These are phyloP conservation scores for Sinocyclocheilus anshuiensis DNA, from an alignment of 2,113 vertebrate genomes.

Conservation along the genomic window DNA sequence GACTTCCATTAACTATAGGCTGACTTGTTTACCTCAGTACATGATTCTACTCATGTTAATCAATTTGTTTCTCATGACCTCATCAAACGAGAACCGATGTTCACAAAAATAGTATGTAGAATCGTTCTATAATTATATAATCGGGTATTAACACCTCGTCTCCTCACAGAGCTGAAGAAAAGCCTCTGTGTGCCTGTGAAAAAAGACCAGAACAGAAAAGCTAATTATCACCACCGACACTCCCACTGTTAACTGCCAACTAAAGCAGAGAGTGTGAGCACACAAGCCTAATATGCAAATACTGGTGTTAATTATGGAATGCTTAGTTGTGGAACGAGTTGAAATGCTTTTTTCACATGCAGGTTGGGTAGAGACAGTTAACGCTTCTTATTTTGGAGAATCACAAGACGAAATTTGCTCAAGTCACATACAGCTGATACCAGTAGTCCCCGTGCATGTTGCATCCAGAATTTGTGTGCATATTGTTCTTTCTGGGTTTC, in stretches of 20 bases:
- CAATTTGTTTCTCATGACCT: constrained; percentile 20
- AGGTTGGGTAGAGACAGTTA: not conserved
- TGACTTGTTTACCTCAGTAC: not conserved
- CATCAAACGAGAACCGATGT: not conserved
- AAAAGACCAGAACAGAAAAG: constrained; percentile 41
- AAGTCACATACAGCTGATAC: not conserved
- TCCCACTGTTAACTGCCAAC: constrained; percentile 43
- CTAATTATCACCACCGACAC: constrained; percentile 44
- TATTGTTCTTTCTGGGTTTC: not conserved
- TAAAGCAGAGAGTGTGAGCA: constrained; percentile 64
- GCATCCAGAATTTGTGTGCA: not conserved
- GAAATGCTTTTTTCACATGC: constrained; percentile 55
- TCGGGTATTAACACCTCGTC: not conserved
- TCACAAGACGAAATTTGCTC: not conserved
- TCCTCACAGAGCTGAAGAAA: constrained; percentile 4
- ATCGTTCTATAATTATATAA: not conserved
- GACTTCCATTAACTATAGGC: constrained; percentile 15
- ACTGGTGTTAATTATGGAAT: constrained; percentile 73
- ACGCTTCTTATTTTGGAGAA: not conserved
- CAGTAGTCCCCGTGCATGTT: not conserved
- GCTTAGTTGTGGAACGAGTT: constrained; percentile 70
- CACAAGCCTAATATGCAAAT: constrained; percentile 70
- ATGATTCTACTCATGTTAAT: constrained; percentile 1
- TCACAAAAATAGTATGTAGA: not conserved
- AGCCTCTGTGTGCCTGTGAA: constrained; percentile 36